Percentiles rank a stretch among this genome's conserved stretches.
phyloP scores from a whole-genome alignment of 2,888 invertebrate genomes.

The Ochropleura leucogaster region DNA sequence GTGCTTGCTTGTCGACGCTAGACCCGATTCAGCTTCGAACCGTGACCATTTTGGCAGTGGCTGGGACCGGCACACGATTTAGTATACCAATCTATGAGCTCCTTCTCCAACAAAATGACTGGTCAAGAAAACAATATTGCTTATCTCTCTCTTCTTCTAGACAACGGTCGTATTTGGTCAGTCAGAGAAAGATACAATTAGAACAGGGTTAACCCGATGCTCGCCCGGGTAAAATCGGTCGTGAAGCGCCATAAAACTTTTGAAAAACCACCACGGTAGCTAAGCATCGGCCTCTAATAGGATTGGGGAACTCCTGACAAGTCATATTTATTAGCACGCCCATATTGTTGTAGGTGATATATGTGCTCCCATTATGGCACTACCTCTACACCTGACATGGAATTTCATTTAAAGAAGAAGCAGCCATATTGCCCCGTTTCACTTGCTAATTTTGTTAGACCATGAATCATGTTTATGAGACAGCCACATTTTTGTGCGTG shows the following conservation, averaged over 20 bases:
- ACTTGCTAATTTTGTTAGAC: constrained; percentile 83
- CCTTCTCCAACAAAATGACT: background rate
- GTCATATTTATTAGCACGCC: constrained; percentile 83
- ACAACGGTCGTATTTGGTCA: background rate
- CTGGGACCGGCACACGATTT: background rate
- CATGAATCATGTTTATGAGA: constrained; percentile 86
- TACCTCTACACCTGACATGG: constrained; percentile 83
- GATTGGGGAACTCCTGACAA: constrained; percentile 79
- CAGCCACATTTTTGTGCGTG: constrained; percentile 82
- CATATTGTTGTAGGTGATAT: constrained; percentile 84
- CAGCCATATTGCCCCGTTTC: constrained; percentile 74
- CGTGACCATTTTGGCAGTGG: background rate
- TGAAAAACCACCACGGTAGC: constrained; percentile 63
- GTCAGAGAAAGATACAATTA: background rate
- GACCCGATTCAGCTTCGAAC: background rate
- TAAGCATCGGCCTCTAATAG: constrained; percentile 68
- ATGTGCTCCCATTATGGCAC: constrained; percentile 79
- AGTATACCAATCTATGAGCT: background rate
- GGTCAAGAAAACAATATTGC: background rate
- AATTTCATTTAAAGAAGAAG: constrained; percentile 88
- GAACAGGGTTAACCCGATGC: background rate
- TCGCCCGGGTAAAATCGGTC: background rate
- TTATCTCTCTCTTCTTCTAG: background rate
- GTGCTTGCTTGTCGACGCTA: background rate
- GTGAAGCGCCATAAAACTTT: constrained; percentile 49